A percentile compares a stretch with the other conserved stretches of the same genome.
Conservation (phyloP, 1,140 invertebrate genomes). For the Reticulitermes speratus region DNA sequence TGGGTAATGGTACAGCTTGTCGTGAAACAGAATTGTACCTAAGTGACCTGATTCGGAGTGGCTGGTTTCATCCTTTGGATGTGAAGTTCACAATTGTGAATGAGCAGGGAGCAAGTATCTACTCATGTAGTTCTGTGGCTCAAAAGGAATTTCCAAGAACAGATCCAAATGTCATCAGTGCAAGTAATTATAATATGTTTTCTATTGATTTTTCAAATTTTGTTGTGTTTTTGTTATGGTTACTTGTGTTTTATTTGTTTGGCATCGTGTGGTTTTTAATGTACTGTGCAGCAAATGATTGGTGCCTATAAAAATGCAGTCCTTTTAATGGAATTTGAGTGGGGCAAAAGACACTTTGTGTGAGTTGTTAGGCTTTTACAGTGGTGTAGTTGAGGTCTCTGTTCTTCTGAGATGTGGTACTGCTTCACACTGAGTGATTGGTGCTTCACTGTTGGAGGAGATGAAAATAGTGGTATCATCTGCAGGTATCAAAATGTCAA, state of each 20-base stretch:
- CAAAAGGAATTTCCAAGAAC: constrained; percentile 79
- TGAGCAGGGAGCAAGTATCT: constrained; percentile 87
- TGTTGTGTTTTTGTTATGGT: background rate
- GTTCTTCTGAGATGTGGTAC: too few species aligned
- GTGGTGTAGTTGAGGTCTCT: too few species aligned
- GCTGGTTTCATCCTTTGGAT: constrained; percentile 54
- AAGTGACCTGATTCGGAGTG: constrained; percentile 59
- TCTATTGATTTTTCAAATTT: background rate
- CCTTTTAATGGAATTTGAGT: background rate
- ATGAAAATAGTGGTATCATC: too few species aligned
- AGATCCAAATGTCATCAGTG: constrained; percentile 76
- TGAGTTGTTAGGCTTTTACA: too few species aligned
- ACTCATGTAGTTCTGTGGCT: constrained; percentile 81
- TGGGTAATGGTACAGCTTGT: constrained; percentile 88
- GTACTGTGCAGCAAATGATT: background rate
- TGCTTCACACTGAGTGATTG: too few species aligned
- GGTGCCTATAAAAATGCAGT: background rate
- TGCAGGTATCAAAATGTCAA: too few species aligned
- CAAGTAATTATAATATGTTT: constrained; percentile 51
- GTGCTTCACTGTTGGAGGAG: too few species aligned
- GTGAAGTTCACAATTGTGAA: constrained; percentile 80
- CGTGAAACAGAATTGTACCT: constrained; percentile 80
- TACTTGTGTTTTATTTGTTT: background rate
- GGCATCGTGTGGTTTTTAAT: background rate
- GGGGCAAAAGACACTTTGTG: too few species aligned